Base-by-base conservation (phyloP, 2,888 invertebrate genomes). In the Achlya flavicornis region DNA sequence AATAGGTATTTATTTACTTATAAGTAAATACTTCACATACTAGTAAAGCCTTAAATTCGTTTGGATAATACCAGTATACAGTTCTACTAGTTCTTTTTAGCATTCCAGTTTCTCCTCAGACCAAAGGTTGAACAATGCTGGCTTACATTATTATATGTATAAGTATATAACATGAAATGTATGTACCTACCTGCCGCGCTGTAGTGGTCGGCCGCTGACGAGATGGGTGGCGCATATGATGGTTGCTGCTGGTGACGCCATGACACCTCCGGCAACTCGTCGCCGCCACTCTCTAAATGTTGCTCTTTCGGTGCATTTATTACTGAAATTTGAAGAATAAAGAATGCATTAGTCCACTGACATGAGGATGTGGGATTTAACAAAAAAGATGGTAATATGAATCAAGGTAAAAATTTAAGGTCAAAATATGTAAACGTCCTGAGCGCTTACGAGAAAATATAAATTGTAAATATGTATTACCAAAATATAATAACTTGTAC, bases 241-340 rank as follows among this genome's bases (percentile, higher is more conserved):
- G 93, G 95, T 88, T 95, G 95, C 87, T 96, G 96, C 86, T 96
- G 96, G 80, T 95, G 95, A 84, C 95, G 95, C 92, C 96, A 95
- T 96, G 96, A 96, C 94, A 96, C 95, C 94, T 96, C 96, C 65
- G 91, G 88, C 92, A 96, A 95, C 93, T 96, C 96, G 93, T 96
- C 96, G 84, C 96, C 96, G 77, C 96, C 96, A 86, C 95, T 92
- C 77, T 94, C 96, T 95, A 96, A 94, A 95, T 96, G 93, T 87
- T 92, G 96, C 92, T 96, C 96, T 94, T 96, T 96, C 92, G 96
- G 95, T 94, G 96, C 96, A 96, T 96, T 96, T 94, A 95, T 95
- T 91, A 95, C 96, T 96, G 90, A 63, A 90, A 84, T 64, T 53
- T 19, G 53, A 46, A 66, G 53, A 67, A 64, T 33, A 64, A 60